A percentile compares a stretch with the other conserved stretches of the same genome.
These are phyloP conservation scores for Agrypnia vestita DNA, from an alignment of 1,140 invertebrate species.

Conservation along the genomic window DNA sequence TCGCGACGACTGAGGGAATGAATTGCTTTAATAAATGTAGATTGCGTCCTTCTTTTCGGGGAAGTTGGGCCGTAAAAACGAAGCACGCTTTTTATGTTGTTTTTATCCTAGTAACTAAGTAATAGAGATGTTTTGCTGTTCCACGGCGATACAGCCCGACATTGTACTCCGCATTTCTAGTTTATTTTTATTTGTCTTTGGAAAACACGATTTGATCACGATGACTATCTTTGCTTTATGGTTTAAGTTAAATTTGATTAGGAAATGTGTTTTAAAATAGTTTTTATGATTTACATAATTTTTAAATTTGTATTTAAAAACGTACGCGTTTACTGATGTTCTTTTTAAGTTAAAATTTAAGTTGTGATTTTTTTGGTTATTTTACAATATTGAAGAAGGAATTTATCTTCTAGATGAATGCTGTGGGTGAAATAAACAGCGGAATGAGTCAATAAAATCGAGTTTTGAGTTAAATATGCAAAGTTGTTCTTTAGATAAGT, in stretches of 20 bases:
- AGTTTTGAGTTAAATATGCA: too few relatives aligned
- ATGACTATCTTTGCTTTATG: constrained; percentile 16
- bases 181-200: constrained; percentile 22
- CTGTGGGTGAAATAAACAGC: too few relatives aligned
- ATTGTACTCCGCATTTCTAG: not conserved
- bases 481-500: too few relatives aligned
- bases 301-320: too few relatives aligned
- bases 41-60: constrained; percentile 1
- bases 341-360: too few relatives aligned
- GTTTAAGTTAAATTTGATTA: not conserved
- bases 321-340: too few relatives aligned
- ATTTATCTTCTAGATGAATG: too few relatives aligned
- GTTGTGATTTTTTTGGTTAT: too few relatives aligned
- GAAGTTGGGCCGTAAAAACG: constrained; percentile 6
- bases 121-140: constrained; percentile 23
- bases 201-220: constrained; percentile 20
- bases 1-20: constrained; percentile 5
- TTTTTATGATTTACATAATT: too few relatives aligned
- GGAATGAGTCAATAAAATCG: too few relatives aligned
- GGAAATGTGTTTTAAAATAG: too few relatives aligned
- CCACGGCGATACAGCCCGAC: not conserved
- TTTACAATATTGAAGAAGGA: too few relatives aligned
- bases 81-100: constrained; percentile 32
- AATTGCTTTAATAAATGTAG: constrained; percentile 39
- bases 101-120: constrained; percentile 27